These are phyloP conservation scores for Zosterops lateralis DNA, from an alignment of 2,113 vertebrate species.

Conservation along the genomic window DNA sequence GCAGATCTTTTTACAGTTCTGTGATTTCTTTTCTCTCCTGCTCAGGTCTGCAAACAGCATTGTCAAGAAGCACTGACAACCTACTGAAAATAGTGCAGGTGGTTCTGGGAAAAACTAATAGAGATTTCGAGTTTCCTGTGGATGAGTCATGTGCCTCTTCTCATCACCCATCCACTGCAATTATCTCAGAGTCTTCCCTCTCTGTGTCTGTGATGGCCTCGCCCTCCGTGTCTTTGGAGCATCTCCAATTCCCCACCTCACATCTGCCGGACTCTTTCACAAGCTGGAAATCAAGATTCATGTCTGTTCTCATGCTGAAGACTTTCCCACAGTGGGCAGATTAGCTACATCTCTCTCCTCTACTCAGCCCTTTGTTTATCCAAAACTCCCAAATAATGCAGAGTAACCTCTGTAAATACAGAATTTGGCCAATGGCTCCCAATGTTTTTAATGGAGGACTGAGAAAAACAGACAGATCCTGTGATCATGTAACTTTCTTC, in stretches of 20 bases:
- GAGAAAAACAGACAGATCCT: neutral
- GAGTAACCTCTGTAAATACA: neutral
- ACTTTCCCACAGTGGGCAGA: neutral
- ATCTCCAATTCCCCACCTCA: neutral
- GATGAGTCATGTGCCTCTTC: neutral
- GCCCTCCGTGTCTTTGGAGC: neutral
- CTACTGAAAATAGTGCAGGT: neutral
- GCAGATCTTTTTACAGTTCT: neutral
- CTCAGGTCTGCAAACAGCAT: neutral
- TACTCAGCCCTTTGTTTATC: neutral
- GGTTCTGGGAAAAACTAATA: neutral
- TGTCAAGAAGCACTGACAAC: neutral
- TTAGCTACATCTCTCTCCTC: neutral
- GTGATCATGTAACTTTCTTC: neutral
- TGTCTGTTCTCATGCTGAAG: neutral
- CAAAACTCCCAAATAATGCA: neutral
- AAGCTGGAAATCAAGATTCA: neutral
- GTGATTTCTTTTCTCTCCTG: neutral
- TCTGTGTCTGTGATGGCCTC: neutral
- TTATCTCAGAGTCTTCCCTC: neutral
- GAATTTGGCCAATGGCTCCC: neutral
- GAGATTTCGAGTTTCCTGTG: neutral
- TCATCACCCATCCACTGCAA: neutral
- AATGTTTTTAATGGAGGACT: neutral
- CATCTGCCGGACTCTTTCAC: neutral